Percentiles rank a stretch among this genome's conserved stretches.
These are phyloP conservation scores for Platynereis dumerilii DNA, from an alignment of 2,888 invertebrate genomes.

Conservation along the genomic window DNA sequence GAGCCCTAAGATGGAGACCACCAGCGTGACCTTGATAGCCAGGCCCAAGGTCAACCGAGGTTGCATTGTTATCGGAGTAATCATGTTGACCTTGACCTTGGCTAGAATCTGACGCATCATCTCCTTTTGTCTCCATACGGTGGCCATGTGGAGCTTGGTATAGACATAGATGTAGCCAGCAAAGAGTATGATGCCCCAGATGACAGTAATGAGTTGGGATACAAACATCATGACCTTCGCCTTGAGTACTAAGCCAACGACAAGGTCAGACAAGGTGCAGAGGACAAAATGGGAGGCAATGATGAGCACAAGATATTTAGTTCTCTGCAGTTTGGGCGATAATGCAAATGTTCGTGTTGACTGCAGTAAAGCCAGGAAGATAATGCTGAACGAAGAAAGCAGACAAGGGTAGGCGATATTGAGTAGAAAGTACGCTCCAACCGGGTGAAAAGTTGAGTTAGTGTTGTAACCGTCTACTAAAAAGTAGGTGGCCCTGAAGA, in stretches of 20 bases:
- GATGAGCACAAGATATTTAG: slow-evolving; percentile 78
- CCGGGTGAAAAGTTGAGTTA: slow-evolving; percentile 79
- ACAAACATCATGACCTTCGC: slow-evolving; percentile 63
- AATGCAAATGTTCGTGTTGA: slow-evolving; percentile 70
- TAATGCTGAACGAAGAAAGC: slow-evolving; percentile 86
- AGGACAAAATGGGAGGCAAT: slow-evolving; percentile 80
- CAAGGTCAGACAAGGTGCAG: slow-evolving; percentile 81
- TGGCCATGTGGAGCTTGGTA: slow-evolving; percentile 51
- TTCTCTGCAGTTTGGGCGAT: slow-evolving; percentile 71
- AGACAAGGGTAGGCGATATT: slow-evolving; percentile 86
- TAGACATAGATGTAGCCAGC: slow-evolving; percentile 74
- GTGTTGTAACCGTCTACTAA: slow-evolving; percentile 92
- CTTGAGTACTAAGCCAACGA: slow-evolving; percentile 50
- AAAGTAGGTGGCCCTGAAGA: slow-evolving; percentile 79
- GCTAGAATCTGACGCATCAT: slow-evolving; percentile 44
- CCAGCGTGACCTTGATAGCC: slow-evolving; percentile 87
- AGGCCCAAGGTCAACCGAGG: slow-evolving; percentile 72
- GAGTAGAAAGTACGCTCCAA: slow-evolving; percentile 79
- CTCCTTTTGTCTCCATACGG: slow-evolving; percentile 55
- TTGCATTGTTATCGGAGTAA: slow-evolving; percentile 40
- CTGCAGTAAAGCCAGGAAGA: slow-evolving; percentile 83
- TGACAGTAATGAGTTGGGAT: slow-evolving; percentile 80
- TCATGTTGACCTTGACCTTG: slow-evolving; percentile 46
- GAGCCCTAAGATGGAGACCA: slow-evolving; percentile 83
- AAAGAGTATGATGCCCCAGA: slow-evolving; percentile 83